Percentiles rank a stretch among this genome's conserved stretches.
These are phyloP conservation scores for Macrophya alboannulata DNA, from an alignment of 2,888 invertebrate species.

Conservation along the genomic window DNA sequence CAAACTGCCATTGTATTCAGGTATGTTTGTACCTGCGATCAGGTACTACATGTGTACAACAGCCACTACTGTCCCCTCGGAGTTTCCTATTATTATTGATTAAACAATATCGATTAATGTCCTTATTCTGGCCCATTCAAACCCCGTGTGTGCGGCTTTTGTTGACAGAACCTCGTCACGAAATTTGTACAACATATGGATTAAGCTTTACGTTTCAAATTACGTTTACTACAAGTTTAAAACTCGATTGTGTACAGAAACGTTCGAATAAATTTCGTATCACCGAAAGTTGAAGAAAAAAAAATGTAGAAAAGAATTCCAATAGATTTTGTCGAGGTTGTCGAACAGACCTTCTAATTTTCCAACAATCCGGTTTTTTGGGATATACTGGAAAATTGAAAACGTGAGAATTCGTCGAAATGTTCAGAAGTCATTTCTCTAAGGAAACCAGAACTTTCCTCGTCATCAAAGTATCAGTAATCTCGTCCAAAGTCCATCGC, in stretches of 20 bases:
- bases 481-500: too few species aligned
- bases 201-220: background rate
- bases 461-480: too few species aligned
- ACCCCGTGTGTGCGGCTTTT: background rate
- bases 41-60: background rate
- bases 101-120: constrained; percentile 46
- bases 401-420: too few species aligned
- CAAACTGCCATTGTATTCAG: constrained; percentile 2
- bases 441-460: too few species aligned
- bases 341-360: too few species aligned
- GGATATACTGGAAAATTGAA: too few species aligned
- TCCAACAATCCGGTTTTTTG: too few species aligned
- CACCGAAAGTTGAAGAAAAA: too few species aligned
- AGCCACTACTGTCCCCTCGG: background rate
- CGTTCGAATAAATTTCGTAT: background rate
- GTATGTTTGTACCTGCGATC: background rate
- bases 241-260: background rate
- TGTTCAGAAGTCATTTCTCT: too few species aligned
- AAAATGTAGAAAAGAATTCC: too few species aligned
- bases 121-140: constrained; percentile 33
- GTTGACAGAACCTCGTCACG: background rate
- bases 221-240: background rate
- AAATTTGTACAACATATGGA: background rate
- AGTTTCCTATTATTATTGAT: constrained; percentile 42
- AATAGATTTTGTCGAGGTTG: too few species aligned